Conservation (phyloP, 1,140 invertebrate species). For the Nixonia krombeini region DNA sequence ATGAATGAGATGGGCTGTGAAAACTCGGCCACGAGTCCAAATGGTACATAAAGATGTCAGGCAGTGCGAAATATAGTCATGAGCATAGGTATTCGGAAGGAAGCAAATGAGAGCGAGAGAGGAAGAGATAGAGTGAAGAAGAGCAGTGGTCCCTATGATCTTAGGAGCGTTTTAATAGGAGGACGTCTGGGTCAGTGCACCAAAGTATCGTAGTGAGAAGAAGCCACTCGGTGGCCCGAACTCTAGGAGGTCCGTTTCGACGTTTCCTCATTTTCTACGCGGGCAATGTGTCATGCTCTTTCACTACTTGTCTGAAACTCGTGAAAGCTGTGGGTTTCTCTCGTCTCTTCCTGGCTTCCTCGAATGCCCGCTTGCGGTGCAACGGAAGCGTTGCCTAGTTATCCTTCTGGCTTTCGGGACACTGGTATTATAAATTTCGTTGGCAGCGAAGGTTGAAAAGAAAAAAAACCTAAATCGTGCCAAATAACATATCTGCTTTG, state of each 20-base stretch:
- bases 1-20: slow-evolving; percentile 25
- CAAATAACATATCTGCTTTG: background rate
- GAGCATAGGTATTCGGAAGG: too few relatives aligned
- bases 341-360: slow-evolving; percentile 17
- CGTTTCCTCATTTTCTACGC: slow-evolving; percentile 51
- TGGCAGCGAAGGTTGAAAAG: slow-evolving; percentile 1
- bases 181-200: slow-evolving; percentile 21
- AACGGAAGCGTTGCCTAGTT: slow-evolving; percentile 62
- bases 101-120: too few relatives aligned
- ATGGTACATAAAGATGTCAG: slow-evolving; percentile 20
- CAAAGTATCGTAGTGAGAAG: slow-evolving; percentile 38
- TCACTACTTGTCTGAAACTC: slow-evolving; percentile 62
- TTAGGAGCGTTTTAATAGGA: slow-evolving; percentile 40
- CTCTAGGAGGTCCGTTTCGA: slow-evolving; percentile 59
- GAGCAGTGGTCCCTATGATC: slow-evolving; percentile 37
- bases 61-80: slow-evolving; percentile 30
- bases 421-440: slow-evolving; percentile 59
- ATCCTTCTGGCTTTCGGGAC: slow-evolving; percentile 49
- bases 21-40: slow-evolving; percentile 30
- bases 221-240: slow-evolving; percentile 42
- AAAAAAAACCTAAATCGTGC: too few relatives aligned
- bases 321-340: slow-evolving; percentile 60
- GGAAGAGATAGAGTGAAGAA: too few relatives aligned
- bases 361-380: slow-evolving; percentile 46
- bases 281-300: slow-evolving; percentile 64